Base-by-base conservation (phyloP, 1,140 invertebrate genomes). In the Pseudobourletiella spinata region DNA sequence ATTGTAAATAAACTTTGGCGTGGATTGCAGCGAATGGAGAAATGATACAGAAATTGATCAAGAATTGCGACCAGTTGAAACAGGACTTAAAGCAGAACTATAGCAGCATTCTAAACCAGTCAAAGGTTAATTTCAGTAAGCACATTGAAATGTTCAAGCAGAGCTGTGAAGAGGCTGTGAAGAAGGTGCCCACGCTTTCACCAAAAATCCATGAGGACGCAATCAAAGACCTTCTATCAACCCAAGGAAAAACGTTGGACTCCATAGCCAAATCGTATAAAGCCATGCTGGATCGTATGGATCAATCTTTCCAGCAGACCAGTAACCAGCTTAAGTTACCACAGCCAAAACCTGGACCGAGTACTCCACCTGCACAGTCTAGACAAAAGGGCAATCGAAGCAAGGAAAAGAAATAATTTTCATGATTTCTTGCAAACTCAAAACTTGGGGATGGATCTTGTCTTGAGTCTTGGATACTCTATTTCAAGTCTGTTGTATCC, bases 61-160 rank as follows among this genome's bases (percentile, higher is more conserved):
- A 55, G 22, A 32, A 55, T 18, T 55, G 58, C 55, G 26, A 42
- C 2, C 43, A 54, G 4, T 35, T 63, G 4, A 57, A 32, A 28
- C 24, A 50, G 16, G 58, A 24, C 24, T 15, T 63, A 1, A 35
- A 63, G 22, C 22, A 46, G 24, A 55, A 51, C 29, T 63, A 50
- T 39, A 32, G 24, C 8, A 54, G 15, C 16, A 14, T 54, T 3
- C 14, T 4, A 35, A 2, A 30, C 4, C 22, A 50, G n/a, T 59
- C 30, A 1, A 64, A 52, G 16, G 22, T 32, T 24, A 58, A 59
- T 35, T 59, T 64, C 35, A 26, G 59, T 11, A 26, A 28, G 3
- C 51, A 64, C 25, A 39, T 64, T 18, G 30, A 22, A 1, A 26
- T 30, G 4, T 64, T 64, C 18, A 58, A 54, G 44, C 25, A 2